Evolutionary conservation across 2,888 invertebrate genomes (phyloP), one percentile per base, ranked within the genome.

Genomic region (Pristionchus maxplancki): DNA sequence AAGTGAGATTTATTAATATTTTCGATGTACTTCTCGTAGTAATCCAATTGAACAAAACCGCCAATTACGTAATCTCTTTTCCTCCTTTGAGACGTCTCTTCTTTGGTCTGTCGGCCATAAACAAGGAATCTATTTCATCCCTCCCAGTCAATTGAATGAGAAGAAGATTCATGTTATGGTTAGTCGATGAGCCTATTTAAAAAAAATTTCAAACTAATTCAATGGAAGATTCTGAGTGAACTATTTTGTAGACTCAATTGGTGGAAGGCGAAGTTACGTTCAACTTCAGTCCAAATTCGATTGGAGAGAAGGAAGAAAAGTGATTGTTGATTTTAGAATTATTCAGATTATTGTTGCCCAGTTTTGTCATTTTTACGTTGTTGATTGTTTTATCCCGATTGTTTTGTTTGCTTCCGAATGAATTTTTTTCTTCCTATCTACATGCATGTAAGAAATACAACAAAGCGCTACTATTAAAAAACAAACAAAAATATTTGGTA

Each of bases 51-150:
- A 3, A 1, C 58, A 58, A n/a, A 58, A 58, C 15, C 58, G 5
- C n/a, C 28, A 37, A 37, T 74, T 6, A n/a, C n/a, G n/a, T n/a
- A 15, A 40, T 34, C 11, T 11, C 8, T 17, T 48, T 81, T 40
- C 11, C 11, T 11, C 8, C 9, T 48, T 81, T 40, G 15, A 81
- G 82, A 4, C 20, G n/a, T 58, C 53, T 8, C 91, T 91, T 37
- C 37, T 89, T n/a, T 93, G 93, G 93, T 89, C 91, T 28, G 89
- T 87, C 34, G 92, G 92, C 11, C 90, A 89, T 87, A 90, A 92
- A 62, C 93, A 93, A 86, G 92, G 93, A 9, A 93, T 93, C 50
- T 92, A 92, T 64, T 91, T 93, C 53, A 89, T 91, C 20, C 89
- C 90, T 17, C 71, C 89, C 0, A n/a, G 83, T 15, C 90, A 90